Base-by-base conservation (phyloP, 2,797 vertebrate species). In the Echiichthys vipera region DNA sequence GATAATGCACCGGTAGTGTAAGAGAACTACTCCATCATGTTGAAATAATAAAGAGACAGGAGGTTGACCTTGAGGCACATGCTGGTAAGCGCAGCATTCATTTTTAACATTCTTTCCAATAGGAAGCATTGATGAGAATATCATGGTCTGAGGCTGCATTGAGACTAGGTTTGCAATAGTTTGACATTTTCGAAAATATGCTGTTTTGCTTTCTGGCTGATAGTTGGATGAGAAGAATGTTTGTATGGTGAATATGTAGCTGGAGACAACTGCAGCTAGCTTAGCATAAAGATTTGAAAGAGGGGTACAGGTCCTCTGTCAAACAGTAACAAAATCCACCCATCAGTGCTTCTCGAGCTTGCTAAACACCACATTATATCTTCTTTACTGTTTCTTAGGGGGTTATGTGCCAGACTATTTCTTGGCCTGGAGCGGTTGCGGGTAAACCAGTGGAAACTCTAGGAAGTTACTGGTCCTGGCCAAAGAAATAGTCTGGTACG, bases 1-100 rank as follows among this genome's bases (percentile, higher is more conserved):
- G 49, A 22, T 47, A 57, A 83, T 53, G 57, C 32, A 24, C 39
- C 61, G 56, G 65, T 65, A 78, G 71, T 73, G 61, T 72, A 51
- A 42, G 25, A 74, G 43, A 80, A 79, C 36, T 27, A 53, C 42
- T 85, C 43, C 65, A 58, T 91, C 83, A 82, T 82, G 54, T 77
- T 86, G 82, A 88, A 89, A 77, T 72, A 70, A 89, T 85, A 84
- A 74, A 58, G 36, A 72, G 74, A 73, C 39, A 70, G 56, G 75
- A 73, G 65, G 46, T 50, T 84, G 84, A 85, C 81, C 50, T 75
- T 71, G 61, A 74, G 45, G 81, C 65, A 63, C 58, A 78, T 61
- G 27, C 46, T 53, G 43, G 39, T 61, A 49, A 78, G 68, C 53
- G 56, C 27, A 18, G 1, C 56, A 65, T 79, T 66, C n/a, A 56